Conservation (phyloP, 2,113 vertebrate genomes). For the Halichoeres trimaculatus region DNA sequence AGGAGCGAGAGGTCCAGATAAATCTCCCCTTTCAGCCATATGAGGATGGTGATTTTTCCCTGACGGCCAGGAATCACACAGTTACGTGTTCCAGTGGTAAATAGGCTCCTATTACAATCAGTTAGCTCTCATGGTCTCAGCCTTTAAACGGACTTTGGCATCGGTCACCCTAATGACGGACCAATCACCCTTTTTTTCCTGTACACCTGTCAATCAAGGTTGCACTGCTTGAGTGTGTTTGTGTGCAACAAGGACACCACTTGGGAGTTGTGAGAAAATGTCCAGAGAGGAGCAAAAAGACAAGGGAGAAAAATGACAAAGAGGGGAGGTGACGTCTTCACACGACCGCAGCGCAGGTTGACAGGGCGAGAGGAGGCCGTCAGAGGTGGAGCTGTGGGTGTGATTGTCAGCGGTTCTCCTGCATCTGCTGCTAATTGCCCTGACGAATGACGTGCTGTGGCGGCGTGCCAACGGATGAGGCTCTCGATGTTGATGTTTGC, state of each 20-base stretch:
- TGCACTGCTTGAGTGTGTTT: not conserved
- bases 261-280: constrained; percentile 44
- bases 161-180: constrained; percentile 40
- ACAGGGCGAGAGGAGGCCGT: constrained; percentile 3
- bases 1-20: constrained; percentile 35
- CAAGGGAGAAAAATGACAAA: not conserved
- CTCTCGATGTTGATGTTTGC: constrained; percentile 39
- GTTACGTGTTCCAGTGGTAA: constrained; percentile 38
- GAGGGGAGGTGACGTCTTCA: not conserved
- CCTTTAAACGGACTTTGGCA: constrained; percentile 34
- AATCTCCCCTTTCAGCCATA: constrained; percentile 29
- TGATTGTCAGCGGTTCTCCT: constrained; percentile 58
- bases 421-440: constrained; percentile 77
- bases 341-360: constrained; percentile 5
- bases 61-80: constrained; percentile 52
- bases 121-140: constrained; percentile 25
- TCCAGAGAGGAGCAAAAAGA: constrained; percentile 33
- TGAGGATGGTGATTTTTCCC: constrained; percentile 39
- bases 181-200: constrained; percentile 55
- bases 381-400: constrained; percentile 40
- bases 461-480: constrained; percentile 70
- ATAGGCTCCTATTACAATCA: constrained; percentile 52
- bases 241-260: constrained; percentile 21
- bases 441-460: constrained; percentile 77
- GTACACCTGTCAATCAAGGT: constrained; percentile 59